Conservation (phyloP, 2,888 invertebrate species). For the Tromatobia lineatoria region DNA sequence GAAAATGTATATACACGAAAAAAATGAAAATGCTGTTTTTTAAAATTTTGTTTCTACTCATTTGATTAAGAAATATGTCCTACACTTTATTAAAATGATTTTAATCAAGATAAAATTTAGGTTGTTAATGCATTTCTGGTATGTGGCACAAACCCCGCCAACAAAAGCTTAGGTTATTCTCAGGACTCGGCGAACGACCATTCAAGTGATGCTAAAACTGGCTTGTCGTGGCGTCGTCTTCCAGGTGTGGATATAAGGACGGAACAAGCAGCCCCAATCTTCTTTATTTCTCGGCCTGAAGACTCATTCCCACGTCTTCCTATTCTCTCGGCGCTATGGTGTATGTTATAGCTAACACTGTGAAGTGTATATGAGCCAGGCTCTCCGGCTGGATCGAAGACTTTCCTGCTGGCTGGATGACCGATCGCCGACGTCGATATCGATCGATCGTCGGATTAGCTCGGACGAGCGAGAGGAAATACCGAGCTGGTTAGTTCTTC, state of each 20-base stretch:
- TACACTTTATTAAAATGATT: no score
- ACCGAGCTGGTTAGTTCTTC: slow-evolving; percentile 19
- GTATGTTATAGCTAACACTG: slow-evolving; percentile 15
- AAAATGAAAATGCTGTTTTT: no score
- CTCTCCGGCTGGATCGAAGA: slow-evolving; percentile 10
- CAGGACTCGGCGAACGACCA: not conserved
- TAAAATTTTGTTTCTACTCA: no score
- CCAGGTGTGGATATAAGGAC: slow-evolving; percentile 12
- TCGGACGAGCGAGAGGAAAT: slow-evolving; percentile 59
- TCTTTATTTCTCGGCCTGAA: not conserved
- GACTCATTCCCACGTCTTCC: slow-evolving; percentile 44
- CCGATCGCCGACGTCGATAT: slow-evolving; percentile 67
- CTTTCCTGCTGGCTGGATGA: slow-evolving; percentile 62
- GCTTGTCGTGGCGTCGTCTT: slow-evolving; percentile 22
- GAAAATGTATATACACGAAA: no score
- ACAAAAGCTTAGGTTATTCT: slow-evolving; percentile 1
- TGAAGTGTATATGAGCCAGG: slow-evolving; percentile 2
- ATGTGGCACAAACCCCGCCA: no score
- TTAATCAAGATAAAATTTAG: no score
- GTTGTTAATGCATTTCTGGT: no score
- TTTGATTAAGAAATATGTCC: no score
- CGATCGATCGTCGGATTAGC: slow-evolving; percentile 68
- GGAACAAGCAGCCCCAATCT: slow-evolving; percentile 3
- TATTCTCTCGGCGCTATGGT: slow-evolving; percentile 19
- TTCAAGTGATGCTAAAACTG: slow-evolving; percentile 33